Base-by-base conservation (phyloP, 2,888 invertebrate genomes). In the Ypsolopha scabrella region DNA sequence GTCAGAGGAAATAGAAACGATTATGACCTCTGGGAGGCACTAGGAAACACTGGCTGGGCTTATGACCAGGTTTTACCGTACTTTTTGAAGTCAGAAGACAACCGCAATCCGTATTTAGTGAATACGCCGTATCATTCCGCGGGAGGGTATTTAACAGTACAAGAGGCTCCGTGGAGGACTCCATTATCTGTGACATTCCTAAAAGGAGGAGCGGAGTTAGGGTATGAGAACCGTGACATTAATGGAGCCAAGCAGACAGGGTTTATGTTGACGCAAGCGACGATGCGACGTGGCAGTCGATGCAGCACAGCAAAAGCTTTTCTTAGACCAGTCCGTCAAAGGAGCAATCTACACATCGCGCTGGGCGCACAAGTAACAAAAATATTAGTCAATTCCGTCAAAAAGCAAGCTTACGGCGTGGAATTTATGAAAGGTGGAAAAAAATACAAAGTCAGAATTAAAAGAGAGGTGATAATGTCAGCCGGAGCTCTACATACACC, bases 261-360 rank as follows among this genome's bases (percentile, higher is more conserved):
- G 14, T 95, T 96, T 61, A 95, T 95, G 94, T 68, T 95, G 55
- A 91, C 94, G 1, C 96, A 96, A 75, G 93, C 93, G 9, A 96
- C 95, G 0, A 92, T 95, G 54, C 82, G 96, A 13, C 88, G 95
- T 50, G 95, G 95, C 0, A 92, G 93, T 34, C 88, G 96, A 49
- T 96, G 96, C 72, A 94, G 94, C 56, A 95, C 96, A 0, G 92
- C 95, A 7, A 96, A 96, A 73, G 94, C 96, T 0, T 96, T 96
- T 66, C 85, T 96, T 1, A 83, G 95, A 50, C 95, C 96, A 0
- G 91, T 94, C 0, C 87, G 93, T n/a, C 88, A 91, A 44, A 87
- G 96, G 37, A 81, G 79, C 13, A 96, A 96, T 65, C 80, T 96
- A 0, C 94, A 96, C 70, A 89, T 96, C 2, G 90, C 95, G 7